These are phyloP conservation scores for Ctena decussata DNA, from an alignment of 2,888 invertebrate species.

Conservation along the genomic window DNA sequence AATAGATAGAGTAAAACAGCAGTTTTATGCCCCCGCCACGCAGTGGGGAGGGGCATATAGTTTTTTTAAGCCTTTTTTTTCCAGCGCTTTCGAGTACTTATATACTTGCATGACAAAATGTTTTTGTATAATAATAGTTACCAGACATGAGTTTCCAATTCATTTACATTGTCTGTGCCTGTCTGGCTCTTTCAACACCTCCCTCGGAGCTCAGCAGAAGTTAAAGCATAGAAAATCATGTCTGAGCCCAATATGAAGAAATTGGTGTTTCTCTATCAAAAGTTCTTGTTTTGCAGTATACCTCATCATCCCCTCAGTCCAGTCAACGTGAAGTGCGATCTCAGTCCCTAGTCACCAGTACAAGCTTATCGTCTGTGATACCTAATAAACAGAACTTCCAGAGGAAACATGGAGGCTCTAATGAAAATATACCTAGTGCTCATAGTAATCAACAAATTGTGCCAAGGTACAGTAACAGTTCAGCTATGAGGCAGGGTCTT, in stretches of 20 bases:
- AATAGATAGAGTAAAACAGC: too few species aligned
- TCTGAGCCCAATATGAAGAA: neutral
- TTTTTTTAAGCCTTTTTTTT: too few species aligned
- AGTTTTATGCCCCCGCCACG: too few species aligned
- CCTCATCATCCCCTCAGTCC: neutral
- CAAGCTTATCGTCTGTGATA: neutral
- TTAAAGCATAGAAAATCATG: neutral
- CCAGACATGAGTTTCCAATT: too few species aligned
- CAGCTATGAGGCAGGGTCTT: too few species aligned
- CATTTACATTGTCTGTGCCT: too few species aligned
- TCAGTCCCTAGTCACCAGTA: slow-evolving; percentile 15
- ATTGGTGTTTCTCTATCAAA: neutral
- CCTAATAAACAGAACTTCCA: slow-evolving; percentile 2
- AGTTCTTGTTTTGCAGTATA: neutral
- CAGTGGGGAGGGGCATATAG: too few species aligned
- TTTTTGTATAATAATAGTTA: too few species aligned
- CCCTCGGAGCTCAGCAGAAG: too few species aligned
- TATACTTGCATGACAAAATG: too few species aligned
- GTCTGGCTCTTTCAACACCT: too few species aligned
- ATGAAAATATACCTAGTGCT: slow-evolving; percentile 22
- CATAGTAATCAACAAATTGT: neutral
- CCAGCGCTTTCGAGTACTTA: too few species aligned
- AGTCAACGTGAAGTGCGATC: slow-evolving; percentile 20
- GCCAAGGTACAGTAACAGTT: neutral
- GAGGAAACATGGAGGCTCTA: slow-evolving; percentile 9